A percentile compares a stretch with the other conserved stretches of the same genome.
Evolutionary conservation across 2,113 vertebrate species (phyloP).

Genomic region (Neodon shergylaensis): DNA sequence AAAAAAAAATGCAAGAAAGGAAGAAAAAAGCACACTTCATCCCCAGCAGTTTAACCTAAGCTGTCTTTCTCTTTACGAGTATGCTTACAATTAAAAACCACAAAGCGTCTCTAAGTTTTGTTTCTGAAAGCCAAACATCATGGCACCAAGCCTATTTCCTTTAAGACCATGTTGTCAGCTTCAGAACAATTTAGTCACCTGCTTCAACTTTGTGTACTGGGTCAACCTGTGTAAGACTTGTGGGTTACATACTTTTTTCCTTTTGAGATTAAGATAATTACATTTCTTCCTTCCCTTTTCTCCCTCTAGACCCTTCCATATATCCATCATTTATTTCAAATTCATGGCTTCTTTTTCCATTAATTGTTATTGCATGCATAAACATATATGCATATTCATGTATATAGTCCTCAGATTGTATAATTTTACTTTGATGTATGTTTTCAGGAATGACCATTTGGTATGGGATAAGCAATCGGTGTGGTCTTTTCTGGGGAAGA

Average conservation of each 20-base stretch:
- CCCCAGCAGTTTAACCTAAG: neutral
- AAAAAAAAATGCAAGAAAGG: neutral
- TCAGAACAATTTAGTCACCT: conserved; percentile 32
- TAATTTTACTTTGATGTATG: neutral
- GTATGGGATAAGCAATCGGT: neutral
- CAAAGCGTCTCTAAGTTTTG: neutral
- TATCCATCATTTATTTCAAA: neutral
- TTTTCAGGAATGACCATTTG: neutral
- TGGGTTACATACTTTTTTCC: neutral
- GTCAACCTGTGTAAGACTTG: conserved; percentile 32
- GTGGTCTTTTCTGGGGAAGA: neutral
- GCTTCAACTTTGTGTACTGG: conserved; percentile 39
- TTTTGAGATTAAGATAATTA: neutral
- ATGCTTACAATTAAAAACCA: neutral
- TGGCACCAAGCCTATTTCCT: conserved; percentile 46
- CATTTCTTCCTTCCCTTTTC: neutral
- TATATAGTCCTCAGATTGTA: neutral
- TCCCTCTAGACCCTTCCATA: neutral
- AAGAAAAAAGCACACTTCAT: neutral
- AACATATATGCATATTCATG: neutral
- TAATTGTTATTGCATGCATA: neutral
- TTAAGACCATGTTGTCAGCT: conserved; percentile 40
- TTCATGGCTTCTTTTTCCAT: neutral
- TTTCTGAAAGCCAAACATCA: conserved; percentile 28
- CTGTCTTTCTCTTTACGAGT: neutral